Conservation (phyloP, 2,113 vertebrate species). For the Indicator indicator region DNA sequence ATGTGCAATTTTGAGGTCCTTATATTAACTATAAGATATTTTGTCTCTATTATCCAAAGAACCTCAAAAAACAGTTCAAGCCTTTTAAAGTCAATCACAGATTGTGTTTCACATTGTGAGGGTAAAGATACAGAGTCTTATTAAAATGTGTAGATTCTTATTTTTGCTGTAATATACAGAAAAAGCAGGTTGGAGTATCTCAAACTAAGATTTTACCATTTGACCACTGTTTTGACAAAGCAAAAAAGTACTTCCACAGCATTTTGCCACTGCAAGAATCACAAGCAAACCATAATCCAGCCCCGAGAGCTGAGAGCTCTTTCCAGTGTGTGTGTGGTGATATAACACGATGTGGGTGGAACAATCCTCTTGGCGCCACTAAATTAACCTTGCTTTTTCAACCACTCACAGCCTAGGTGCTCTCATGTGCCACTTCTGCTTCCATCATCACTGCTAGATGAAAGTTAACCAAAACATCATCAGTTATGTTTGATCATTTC, state of each 20-base stretch:
- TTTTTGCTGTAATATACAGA: background rate
- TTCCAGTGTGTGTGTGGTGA: accelerated
- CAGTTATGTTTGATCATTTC: background rate
- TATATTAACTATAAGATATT: background rate
- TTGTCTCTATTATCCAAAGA: background rate
- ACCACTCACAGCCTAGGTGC: background rate
- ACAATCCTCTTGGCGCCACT: background rate
- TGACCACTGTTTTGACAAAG: background rate
- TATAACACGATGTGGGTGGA: background rate
- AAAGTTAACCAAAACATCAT: background rate
- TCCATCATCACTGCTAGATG: background rate
- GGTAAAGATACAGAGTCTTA: background rate
- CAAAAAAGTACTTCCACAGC: accelerated
- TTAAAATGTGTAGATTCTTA: background rate
- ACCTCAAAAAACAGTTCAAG: background rate
- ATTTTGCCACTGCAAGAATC: background rate
- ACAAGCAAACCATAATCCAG: background rate
- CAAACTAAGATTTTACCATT: background rate
- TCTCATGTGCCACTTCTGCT: background rate
- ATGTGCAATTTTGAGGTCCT: background rate
- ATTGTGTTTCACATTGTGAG: background rate
- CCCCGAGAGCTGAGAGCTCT: background rate
- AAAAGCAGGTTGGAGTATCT: background rate
- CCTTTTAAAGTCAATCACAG: background rate
- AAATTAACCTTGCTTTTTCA: background rate